Percentiles rank a stretch among this genome's conserved stretches.
These are phyloP conservation scores for Drosophila saltans DNA, from an alignment of 1,140 invertebrate species.

Conservation along the genomic window DNA sequence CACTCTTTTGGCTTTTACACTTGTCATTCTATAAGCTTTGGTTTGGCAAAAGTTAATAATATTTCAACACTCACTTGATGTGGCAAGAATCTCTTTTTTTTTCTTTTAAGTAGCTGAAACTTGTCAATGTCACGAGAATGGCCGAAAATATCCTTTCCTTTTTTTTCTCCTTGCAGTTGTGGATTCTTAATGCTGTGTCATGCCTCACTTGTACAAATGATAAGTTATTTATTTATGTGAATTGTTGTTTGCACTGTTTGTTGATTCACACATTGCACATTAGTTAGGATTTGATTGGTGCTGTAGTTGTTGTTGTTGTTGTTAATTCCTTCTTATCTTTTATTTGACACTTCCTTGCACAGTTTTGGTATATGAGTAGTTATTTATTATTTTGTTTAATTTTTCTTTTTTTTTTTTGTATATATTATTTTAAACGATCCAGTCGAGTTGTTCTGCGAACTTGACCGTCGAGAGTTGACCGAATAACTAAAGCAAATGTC, in stretches of 20 bases:
- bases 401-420: constrained; percentile 21
- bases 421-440: constrained; percentile 32
- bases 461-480: constrained; percentile 83
- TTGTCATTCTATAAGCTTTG: constrained; percentile 29
- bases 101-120: constrained; percentile 26
- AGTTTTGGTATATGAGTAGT: not conserved
- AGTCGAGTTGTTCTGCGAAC: constrained; percentile 74
- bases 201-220: constrained; percentile 50
- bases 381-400: constrained; percentile 14
- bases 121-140: constrained; percentile 37
- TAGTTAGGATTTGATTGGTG: constrained; percentile 28
- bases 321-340: constrained; percentile 31
- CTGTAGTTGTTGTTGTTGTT: constrained; percentile 35
- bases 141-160: constrained; percentile 60
- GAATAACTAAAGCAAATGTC: constrained; percentile 82
- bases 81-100: constrained; percentile 22
- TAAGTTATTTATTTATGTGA: constrained; percentile 61
- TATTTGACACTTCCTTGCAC: constrained; percentile 47
- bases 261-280: constrained; percentile 58
- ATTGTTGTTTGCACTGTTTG: constrained; percentile 48
- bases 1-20: constrained; percentile 41
- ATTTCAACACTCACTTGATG: constrained; percentile 63
- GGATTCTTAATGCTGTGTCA: constrained; percentile 46
- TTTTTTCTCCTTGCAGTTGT: constrained; percentile 14
- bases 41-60: constrained; percentile 36